Percentiles rank a stretch among this genome's conserved stretches.
Conservation (phyloP, 2,888 invertebrate species). For the Autographa pulchrina region DNA sequence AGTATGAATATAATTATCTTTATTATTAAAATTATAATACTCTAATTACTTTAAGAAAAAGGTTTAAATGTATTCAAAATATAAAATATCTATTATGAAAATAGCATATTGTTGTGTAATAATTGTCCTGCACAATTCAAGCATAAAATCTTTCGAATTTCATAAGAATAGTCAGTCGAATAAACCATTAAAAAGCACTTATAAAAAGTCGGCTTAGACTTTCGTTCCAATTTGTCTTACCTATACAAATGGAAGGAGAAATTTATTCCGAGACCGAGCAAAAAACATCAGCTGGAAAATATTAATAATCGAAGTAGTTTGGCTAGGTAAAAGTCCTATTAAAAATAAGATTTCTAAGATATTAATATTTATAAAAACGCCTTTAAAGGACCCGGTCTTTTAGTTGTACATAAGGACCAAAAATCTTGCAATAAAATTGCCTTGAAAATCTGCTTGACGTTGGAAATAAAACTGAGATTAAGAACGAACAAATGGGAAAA, state of each 20-base stretch:
- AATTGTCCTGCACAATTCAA: not conserved
- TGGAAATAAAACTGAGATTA: not conserved
- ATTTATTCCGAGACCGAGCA: not conserved
- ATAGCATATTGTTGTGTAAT: not conserved
- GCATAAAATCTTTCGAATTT: not conserved
- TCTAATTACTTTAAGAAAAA: not conserved
- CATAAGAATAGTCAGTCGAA: not conserved
- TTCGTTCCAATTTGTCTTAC: not conserved
- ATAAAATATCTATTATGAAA: not conserved
- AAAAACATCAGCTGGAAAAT: not conserved
- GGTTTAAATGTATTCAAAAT: not conserved
- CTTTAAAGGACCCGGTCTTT: not conserved
- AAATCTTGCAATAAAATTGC: not conserved
- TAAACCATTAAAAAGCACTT: constrained; percentile 8
- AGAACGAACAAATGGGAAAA: not conserved
- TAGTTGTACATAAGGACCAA: not conserved
- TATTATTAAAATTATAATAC: too few relatives aligned
- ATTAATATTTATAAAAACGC: too few relatives aligned
- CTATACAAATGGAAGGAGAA: not conserved
- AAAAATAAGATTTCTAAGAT: not conserved
- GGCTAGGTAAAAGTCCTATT: not conserved
- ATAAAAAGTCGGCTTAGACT: not conserved
- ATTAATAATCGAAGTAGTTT: not conserved
- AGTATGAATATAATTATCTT: too few relatives aligned
- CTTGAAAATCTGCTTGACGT: not conserved